phyloP scores from a whole-genome alignment of 2,113 vertebrate genomes.

The Hipposideros armiger region DNA sequence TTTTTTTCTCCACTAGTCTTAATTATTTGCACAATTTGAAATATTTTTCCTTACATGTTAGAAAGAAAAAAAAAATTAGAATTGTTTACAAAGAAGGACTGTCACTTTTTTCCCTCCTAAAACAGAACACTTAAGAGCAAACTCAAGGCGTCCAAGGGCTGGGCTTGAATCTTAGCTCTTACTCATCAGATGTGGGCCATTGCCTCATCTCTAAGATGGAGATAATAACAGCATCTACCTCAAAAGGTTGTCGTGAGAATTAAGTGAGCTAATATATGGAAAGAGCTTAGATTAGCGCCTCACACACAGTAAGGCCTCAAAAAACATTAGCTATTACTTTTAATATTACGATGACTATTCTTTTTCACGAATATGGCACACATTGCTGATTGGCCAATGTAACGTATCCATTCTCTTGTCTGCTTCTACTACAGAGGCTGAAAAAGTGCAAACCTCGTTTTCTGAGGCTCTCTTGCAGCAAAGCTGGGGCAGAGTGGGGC shows the following conservation, averaged over 20 bases:
- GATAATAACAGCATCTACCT: neutral
- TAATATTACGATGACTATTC: neutral
- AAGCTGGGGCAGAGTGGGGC: neutral
- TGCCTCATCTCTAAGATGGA: neutral
- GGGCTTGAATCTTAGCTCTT: neutral
- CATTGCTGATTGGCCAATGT: neutral
- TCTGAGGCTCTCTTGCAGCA: neutral
- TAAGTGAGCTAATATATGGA: neutral
- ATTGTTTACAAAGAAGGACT: neutral
- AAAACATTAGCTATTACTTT: neutral
- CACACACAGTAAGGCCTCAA: neutral
- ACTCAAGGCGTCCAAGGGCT: neutral
- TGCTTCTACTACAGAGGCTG: neutral
- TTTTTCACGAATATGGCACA: neutral
- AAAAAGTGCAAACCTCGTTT: neutral
- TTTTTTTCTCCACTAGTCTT: neutral
- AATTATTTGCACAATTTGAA: neutral
- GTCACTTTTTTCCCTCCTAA: neutral
- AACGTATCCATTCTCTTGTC: neutral
- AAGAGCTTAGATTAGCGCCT: neutral
- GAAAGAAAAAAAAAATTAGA: neutral
- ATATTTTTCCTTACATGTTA: constrained; percentile 17
- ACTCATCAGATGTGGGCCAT: neutral
- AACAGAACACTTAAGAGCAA: neutral
- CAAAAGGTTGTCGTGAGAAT: neutral